Evolutionary conservation across 2,888 invertebrate genomes (phyloP), one percentile per base, ranked within the genome.

Genomic region (Beris chalybata): DNA sequence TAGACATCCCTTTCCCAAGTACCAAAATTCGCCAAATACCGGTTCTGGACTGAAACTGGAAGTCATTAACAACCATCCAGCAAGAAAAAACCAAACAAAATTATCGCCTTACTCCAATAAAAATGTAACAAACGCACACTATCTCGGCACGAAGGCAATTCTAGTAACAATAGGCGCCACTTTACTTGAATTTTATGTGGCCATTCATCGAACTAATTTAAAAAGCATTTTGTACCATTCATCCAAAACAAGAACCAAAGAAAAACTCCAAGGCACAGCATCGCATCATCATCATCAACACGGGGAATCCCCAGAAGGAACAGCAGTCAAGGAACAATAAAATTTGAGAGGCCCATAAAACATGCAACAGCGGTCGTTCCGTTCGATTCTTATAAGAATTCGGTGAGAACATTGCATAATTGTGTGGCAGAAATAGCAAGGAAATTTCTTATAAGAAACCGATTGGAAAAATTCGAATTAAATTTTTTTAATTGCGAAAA

Each of bases 131-230:
- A 22, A 22, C 38, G 5, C 38, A 7, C 38, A 38, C 38, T 38
- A 5, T 38, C 38, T 38, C 38, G 38, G 38, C 38, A 9, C 9
- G 7, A 38, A 38, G 9, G 38, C 38, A 38, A 38, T 38, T 30
- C 45, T 30, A 59, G 22, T 15, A 64, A 45, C 30, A 55, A 68
- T 58, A 64, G 68, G 66, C 64, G 64, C 67, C 69, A 69, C 65
- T 69, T 66, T 52, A 50, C 53, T 52, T 30, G 61, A 45, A 30
- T 45, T 67, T 67, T 58, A 67, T 66, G 69, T 56, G 69, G 69
- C 66, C 64, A 69, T 69, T 66, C 50, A 55, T 65, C 65, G 69
- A 69, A 69, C 69, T 69, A 69, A 66, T 66, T 69, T 57, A 50
- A 66, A 65, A 48, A 54, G 44, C 66, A 64, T 58, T 56, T 57